Base-by-base conservation (phyloP, 2,888 invertebrate species). In the Octonoba sinensis region DNA sequence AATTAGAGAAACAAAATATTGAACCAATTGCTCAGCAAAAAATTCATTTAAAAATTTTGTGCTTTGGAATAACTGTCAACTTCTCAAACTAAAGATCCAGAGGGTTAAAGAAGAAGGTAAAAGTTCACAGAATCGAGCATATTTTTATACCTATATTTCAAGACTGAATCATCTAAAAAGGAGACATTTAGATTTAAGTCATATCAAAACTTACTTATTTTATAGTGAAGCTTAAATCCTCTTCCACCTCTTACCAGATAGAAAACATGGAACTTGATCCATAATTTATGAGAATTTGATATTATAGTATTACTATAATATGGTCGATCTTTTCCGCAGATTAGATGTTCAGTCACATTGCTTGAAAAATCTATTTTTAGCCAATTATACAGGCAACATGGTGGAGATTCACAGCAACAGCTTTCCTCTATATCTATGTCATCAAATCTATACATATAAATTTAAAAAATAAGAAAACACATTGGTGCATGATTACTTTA, bases 381-480 rank as follows among this genome's bases (percentile, higher is more conserved):
- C 84, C 84, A 84, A 27, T 84, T 84, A 24, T 67, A 71, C 20
- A 67, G 24, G 66, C 84, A 84, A 49, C 84, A 84, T 47, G 84
- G 84, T 15, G 62, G 57, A 18, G 62, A 18, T 18, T 44, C 47
- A 57, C 73, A 77, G 47, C 46, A 62, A 18, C 70, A 64, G 36
- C 79, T 75, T 57, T 82, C 84, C 56, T 85, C 84, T 27, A 85
- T 82, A 66, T 85, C 85, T 27, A 85, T 20, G 47, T 84, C 76
- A 51, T 84, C 77, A 44, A 85, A 84, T 44, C 84, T 85, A 54
- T 8, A 20, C 12, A 15, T 3, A 66, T 57, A n/a, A 22, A 46
- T 57, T 57, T 18, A 20, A 54, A 54, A 18, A 36, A 36, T 4
- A 11, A 11, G 36, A 11, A 36, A 36, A 27, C 6, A 36, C 36